Conservation (phyloP, 2,113 vertebrate genomes). For the Apteryx owenii region DNA sequence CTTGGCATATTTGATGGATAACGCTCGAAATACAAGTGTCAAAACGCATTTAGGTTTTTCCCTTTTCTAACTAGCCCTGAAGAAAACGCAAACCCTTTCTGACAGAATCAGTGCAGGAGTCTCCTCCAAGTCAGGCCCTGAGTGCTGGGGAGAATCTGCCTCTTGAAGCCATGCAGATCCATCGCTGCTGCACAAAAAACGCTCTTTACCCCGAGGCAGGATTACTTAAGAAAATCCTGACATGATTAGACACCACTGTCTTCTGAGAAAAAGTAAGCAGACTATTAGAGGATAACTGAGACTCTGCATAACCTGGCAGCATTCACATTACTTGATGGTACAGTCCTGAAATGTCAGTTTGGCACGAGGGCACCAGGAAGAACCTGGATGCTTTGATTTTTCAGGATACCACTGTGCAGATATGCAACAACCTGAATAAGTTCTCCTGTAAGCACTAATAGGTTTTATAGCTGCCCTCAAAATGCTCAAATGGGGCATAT, state of each 20-base stretch:
- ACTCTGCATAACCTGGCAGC: constrained; percentile 6
- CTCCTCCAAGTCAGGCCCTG: constrained; percentile 76
- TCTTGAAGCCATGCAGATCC: constrained; percentile 70
- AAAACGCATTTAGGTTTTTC: constrained; percentile 73
- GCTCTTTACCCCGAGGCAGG: constrained; percentile 23
- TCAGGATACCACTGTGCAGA: neutral
- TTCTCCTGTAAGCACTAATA: neutral
- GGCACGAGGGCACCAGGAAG: neutral
- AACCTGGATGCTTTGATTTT: neutral
- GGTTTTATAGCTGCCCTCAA: neutral
- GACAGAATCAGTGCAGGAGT: constrained; percentile 85
- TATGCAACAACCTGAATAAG: rapidly evolving
- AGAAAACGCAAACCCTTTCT: constrained; percentile 79
- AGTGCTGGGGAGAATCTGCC: constrained; percentile 66
- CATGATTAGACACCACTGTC: constrained; percentile 45
- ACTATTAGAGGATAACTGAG: constrained; percentile 55
- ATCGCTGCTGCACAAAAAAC: constrained; percentile 33
- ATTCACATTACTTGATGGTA: neutral
- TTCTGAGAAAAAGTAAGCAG: constrained; percentile 34
- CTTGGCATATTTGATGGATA: constrained; percentile 71
- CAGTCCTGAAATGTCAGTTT: neutral
- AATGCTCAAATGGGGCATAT: neutral
- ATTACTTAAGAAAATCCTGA: constrained; percentile 72
- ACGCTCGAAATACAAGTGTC: constrained; percentile 75
- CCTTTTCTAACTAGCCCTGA: constrained; percentile 44